Conservation (phyloP, 2,888 invertebrate species). For the Alentia gelatinosa region DNA sequence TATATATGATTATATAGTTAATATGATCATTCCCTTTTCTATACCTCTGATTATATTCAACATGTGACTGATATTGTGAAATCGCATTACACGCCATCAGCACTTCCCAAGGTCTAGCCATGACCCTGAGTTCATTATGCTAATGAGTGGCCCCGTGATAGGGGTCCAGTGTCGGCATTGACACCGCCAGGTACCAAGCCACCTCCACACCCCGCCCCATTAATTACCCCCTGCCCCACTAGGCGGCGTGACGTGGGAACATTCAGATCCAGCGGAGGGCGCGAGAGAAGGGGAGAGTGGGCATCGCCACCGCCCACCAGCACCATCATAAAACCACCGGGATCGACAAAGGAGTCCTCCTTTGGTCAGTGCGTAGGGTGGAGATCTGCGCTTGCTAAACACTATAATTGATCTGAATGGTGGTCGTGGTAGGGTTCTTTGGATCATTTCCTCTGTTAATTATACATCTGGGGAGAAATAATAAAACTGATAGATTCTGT, state of each 20-base stretch:
- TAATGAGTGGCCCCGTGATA: slow-evolving; percentile 14
- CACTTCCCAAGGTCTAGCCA: neutral
- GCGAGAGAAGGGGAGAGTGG: neutral
- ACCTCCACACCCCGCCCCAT: neutral
- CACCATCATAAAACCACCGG: neutral
- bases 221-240: neutral
- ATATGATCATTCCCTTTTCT: no score
- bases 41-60: neutral
- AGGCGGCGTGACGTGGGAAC: neutral
- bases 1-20: no score
- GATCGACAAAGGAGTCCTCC: neutral
- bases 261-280: neutral
- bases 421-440: neutral
- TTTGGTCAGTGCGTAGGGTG: neutral
- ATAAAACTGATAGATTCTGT: neutral
- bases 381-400: neutral
- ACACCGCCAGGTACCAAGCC: neutral
- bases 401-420: neutral
- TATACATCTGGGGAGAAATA: neutral
- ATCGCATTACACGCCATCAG: neutral
- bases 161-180: neutral
- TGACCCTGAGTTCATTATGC: slow-evolving; percentile 46
- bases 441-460: neutral
- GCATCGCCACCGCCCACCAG: neutral
- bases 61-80: neutral